These are phyloP conservation scores for Onthophagus taurus DNA, from an alignment of 1,140 invertebrate species.

Conservation along the genomic window DNA sequence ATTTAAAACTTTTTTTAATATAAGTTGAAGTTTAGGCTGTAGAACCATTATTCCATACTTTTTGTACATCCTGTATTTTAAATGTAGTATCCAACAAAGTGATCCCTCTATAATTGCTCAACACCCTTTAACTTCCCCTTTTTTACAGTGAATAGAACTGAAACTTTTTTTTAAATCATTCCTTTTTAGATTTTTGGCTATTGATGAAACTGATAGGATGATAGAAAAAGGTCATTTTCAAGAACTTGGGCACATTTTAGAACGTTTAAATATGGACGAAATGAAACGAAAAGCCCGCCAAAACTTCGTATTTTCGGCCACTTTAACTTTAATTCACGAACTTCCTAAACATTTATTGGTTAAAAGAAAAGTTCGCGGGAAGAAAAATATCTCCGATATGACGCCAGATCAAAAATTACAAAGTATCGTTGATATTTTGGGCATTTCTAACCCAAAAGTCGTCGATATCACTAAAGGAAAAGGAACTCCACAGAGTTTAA, in stretches of 20 bases:
- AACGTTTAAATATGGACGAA: conserved; percentile 65
- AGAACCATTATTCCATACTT: too few relatives aligned
- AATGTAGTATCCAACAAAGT: too few relatives aligned
- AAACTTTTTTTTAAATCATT: too few relatives aligned
- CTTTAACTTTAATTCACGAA: conserved; percentile 82
- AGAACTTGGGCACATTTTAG: conserved; percentile 76
- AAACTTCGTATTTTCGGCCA: conserved; percentile 94
- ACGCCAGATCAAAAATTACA: conserved; percentile 63
- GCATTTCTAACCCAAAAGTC: conserved; percentile 82
- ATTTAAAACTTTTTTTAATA: too few relatives aligned
- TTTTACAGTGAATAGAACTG: too few relatives aligned
- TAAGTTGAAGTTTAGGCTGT: too few relatives aligned
- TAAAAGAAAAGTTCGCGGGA: conserved; percentile 44
- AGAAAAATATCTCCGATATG: conserved; percentile 52
- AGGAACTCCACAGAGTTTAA: conserved; percentile 71
- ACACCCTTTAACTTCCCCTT: too few relatives aligned
- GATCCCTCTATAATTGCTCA: too few relatives aligned
- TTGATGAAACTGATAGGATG: conserved; percentile 99
- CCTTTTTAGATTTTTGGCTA: conserved; percentile 65
- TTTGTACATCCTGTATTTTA: too few relatives aligned
- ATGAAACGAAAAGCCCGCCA: conserved; percentile 56
- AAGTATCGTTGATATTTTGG: conserved; percentile 60
- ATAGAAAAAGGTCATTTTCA: conserved; percentile 93
- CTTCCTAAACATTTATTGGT: conserved; percentile 64
- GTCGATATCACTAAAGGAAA: conserved; percentile 81